These are phyloP conservation scores for Panulirus ornatus DNA, from an alignment of 1,140 invertebrate species.

Conservation along the genomic window DNA sequence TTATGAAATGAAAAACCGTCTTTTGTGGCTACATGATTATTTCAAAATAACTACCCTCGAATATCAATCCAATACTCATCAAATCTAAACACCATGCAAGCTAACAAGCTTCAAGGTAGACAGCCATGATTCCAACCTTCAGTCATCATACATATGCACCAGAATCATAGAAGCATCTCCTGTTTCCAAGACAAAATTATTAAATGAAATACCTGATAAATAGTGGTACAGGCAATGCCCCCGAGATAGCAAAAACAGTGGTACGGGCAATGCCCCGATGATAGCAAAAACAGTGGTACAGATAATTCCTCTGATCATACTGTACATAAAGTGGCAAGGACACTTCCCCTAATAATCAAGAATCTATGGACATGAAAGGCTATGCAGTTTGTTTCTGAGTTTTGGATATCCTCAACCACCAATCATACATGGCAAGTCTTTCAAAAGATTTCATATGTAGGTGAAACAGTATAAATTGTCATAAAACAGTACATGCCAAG, in stretches of 20 bases:
- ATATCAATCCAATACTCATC: background rate
- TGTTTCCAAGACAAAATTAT: background rate
- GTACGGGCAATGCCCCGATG: background rate
- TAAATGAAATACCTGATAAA: background rate
- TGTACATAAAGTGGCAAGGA: no score
- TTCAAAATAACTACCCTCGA: background rate
- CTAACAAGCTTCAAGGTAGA: background rate
- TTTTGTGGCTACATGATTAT: background rate
- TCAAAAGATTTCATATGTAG: background rate
- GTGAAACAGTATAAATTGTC: no score
- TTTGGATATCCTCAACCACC: background rate
- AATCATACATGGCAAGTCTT: background rate
- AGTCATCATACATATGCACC: background rate
- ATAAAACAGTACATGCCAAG: no score
- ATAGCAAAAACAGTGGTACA: background rate
- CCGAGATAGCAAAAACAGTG: background rate
- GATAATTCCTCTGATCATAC: no score
- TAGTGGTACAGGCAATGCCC: background rate
- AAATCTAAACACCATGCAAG: background rate
- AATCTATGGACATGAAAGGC: background rate
- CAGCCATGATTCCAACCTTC: background rate
- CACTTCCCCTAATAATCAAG: background rate
- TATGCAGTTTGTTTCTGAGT: background rate
- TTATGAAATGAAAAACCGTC: no score
- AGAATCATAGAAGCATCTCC: background rate